Conservation (phyloP, 2,113 vertebrate genomes). For the Empidonax traillii region DNA sequence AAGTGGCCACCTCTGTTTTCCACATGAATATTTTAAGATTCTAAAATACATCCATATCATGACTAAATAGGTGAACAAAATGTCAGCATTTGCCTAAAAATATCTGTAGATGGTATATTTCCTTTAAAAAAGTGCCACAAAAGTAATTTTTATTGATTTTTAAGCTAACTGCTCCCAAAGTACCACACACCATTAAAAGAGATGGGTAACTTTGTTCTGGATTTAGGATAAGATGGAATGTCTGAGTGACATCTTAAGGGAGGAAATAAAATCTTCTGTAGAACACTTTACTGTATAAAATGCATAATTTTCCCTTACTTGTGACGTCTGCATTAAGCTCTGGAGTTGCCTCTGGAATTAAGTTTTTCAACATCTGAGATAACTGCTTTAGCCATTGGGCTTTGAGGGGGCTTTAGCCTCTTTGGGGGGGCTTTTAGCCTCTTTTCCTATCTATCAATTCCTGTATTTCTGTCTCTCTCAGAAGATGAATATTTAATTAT, state of each 20-base stretch:
- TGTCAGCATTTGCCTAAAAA: constrained; percentile 8
- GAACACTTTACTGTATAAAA: not conserved
- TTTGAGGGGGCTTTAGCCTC: not conserved
- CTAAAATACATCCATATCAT: not conserved
- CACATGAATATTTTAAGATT: constrained; percentile 31
- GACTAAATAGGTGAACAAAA: not conserved
- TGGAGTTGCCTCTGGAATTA: not conserved
- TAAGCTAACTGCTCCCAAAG: not conserved
- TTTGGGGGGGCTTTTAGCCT: not conserved
- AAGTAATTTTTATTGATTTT: not conserved
- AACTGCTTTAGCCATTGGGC: not conserved
- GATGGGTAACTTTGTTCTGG: not conserved
- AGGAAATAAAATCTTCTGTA: not conserved
- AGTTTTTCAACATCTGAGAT: not conserved
- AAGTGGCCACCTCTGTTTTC: not conserved
- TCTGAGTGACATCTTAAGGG: not conserved
- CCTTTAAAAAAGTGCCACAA: not conserved
- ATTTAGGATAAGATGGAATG: not conserved
- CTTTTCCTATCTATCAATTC: not conserved
- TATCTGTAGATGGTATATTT: not conserved
- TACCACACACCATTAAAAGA: not conserved
- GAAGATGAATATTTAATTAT: not conserved
- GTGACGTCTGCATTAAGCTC: rapidly evolving
- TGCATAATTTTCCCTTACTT: not conserved
- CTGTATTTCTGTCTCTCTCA: not conserved